Base-by-base conservation (phyloP, 2,797 vertebrate species). In the Enteromius fasciolatus region DNA sequence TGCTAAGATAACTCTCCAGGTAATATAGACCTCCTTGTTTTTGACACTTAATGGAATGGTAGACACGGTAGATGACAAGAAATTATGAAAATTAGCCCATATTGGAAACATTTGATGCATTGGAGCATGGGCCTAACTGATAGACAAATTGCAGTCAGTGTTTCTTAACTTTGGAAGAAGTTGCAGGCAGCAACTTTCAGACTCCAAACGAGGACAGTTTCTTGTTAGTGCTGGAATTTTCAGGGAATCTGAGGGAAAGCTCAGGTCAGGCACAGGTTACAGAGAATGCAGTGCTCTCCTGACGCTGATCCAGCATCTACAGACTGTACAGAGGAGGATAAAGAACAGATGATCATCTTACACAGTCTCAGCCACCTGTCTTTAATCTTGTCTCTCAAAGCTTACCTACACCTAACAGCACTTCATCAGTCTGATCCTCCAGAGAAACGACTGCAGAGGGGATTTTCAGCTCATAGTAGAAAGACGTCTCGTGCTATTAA, bases 301-400 rank as follows among this genome's bases (percentile, higher is more conserved):
- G 57, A 66, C n/a, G 3, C 59, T 50, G 59, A 72, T 78, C 61
- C 39, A 64, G 54, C 17, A 46, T 74, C 61, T 41, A 63, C 59
- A 81, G 44, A 64, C 41, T 81, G 57, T 64, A 28, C 75, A 77
- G 75, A 77, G 59, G 41, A 78, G 76, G 44, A 66, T 66, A 28
- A 64, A 17, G 77, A 68, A 39, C 14, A 79, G n/a, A 69, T 6
- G 46, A 78, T 54, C 20, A 68, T n/a, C 77, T 79, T 79, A 33
- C 44, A 31, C 18, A 3, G 44, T 66, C 59, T 78, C 59, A 31
- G 78, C 67, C 78, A 80, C 52, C 10, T 23, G 52, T 59, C 52
- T 80, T 69, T 59, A 41, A 69, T 69, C 9, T 79, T 9, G 12
- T 67, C 46, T 67, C 14, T 78, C 46, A 52, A 67, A 52, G 76